These are phyloP conservation scores for Catocala nupta DNA, from an alignment of 2,888 invertebrate genomes.

Conservation along the genomic window DNA sequence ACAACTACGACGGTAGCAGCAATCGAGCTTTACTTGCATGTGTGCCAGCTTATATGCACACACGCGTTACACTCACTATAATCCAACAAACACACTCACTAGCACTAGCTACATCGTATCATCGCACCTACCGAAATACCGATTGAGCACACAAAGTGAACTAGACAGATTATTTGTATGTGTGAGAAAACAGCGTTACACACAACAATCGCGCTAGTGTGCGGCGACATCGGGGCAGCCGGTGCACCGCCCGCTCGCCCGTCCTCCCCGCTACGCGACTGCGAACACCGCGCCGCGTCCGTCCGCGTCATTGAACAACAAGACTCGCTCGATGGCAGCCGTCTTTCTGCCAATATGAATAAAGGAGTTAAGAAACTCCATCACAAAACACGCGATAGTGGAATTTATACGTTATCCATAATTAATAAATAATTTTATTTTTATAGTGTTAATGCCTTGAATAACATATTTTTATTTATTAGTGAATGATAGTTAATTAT, in stretches of 20 bases:
- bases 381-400: constrained; percentile 84
- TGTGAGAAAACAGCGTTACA: constrained; percentile 68
- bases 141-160: constrained; percentile 79
- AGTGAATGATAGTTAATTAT: constrained; percentile 85
- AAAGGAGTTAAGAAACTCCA: constrained; percentile 81
- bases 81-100: constrained; percentile 68
- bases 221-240: constrained; percentile 85
- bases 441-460: constrained; percentile 83
- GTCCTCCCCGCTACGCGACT: constrained; percentile 83
- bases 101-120: constrained; percentile 63
- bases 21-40: constrained; percentile 77
- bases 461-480: constrained; percentile 84
- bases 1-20: constrained; percentile 77
- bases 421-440: constrained; percentile 83
- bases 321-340: constrained; percentile 86
- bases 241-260: constrained; percentile 82
- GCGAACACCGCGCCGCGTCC: constrained; percentile 80
- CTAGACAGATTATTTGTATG: constrained; percentile 79
- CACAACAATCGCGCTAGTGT: constrained; percentile 67
- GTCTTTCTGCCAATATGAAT: constrained; percentile 86
- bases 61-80: constrained; percentile 69
- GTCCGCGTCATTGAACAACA: constrained; percentile 87
- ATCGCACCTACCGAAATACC: constrained; percentile 68
- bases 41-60: constrained; percentile 74
- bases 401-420: constrained; percentile 82